Conservation (phyloP, 2,888 invertebrate genomes). For the Tridacna gigas region DNA sequence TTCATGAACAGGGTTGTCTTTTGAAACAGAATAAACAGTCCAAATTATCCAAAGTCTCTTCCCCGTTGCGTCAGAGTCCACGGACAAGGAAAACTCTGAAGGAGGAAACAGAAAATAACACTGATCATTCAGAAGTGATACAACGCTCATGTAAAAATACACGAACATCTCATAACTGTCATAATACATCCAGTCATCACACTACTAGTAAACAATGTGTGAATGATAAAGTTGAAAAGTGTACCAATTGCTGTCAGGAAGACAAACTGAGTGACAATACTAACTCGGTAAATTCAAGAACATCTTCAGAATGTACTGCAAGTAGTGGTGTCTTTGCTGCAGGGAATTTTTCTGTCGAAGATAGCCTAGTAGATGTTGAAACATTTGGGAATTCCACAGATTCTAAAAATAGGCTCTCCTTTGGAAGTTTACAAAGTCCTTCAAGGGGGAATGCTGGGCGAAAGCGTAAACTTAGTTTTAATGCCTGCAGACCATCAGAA, state of each 20-base stretch:
- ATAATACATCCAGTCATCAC: not conserved
- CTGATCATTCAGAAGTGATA: not conserved
- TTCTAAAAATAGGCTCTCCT: not conserved
- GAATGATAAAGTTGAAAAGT: not conserved
- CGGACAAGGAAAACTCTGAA: slow-evolving; percentile 31
- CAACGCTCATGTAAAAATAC: slow-evolving; percentile 3
- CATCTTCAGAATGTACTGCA: slow-evolving; percentile 2
- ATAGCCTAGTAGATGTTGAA: slow-evolving; percentile 35
- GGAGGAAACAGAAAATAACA: not conserved
- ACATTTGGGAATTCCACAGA: slow-evolving; percentile 29
- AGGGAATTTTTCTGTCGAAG: not conserved
- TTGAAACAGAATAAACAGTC: slow-evolving; percentile 12
- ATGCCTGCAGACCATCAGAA: slow-evolving; percentile 32
- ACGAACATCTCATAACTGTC: not conserved
- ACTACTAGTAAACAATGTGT: not conserved
- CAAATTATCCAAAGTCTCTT: slow-evolving; percentile 25
- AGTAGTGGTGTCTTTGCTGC: slow-evolving; percentile 58
- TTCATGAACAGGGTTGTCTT: not conserved
- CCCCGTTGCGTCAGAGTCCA: slow-evolving; percentile 43
- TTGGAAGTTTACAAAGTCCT: slow-evolving; percentile 1
- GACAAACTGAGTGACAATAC: not conserved
- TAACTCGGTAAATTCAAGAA: not conserved
- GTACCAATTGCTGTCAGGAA: not conserved
- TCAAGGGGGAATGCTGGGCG: slow-evolving; percentile 15
- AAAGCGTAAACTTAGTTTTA: slow-evolving; percentile 59